Evolutionary conservation across 1,140 invertebrate genomes (phyloP), one percentile per base, ranked within the genome.

Genomic region (Zelostemma sp.): DNA sequence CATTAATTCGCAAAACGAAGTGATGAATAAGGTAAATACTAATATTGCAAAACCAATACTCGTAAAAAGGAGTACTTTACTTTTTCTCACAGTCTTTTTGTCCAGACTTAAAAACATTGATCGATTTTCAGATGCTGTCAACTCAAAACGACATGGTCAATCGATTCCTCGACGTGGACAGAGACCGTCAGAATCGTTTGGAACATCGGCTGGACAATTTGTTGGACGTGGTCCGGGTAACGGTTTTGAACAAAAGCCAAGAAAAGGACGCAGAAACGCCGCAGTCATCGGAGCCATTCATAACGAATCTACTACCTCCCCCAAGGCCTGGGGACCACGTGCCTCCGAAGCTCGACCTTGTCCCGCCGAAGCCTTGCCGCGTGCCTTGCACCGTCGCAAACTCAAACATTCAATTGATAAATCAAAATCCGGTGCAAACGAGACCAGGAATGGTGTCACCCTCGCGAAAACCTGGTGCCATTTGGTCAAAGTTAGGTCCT

Each of bases 1-100:
- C 1, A 85, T 86, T 18, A 84, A 76, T 70, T 85, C 83, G 14
- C 84, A 86, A 50, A 85, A 76, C 49, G 84, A 86, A 69, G 83
- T 84, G 6, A 81, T 86, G 1, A 85, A 85, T 71, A 86, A 85
- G 75, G 83, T 86, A 71, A 62, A 48, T 46, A 12, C n/a, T 16
- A 16, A 17, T 41, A 21, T 25, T 25, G 8, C n/a, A n/a, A n/a
- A n/a, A n/a, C n/a, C n/a, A n/a, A n/a, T n/a, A n/a, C n/a, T n/a
- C n/a, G n/a, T n/a, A n/a, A n/a, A n/a, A n/a, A n/a, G n/a, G n/a
- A n/a, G n/a, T n/a, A n/a, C n/a, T n/a, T n/a, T n/a, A n/a, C n/a
- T n/a, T n/a, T n/a, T n/a, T n/a, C n/a, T n/a, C n/a, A n/a, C n/a
- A n/a, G n/a, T n/a, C n/a, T n/a, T n/a, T n/a, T n/a, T n/a, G n/a